Evolutionary conservation across 1,140 invertebrate species (phyloP), one percentile per base, ranked within the genome.

Genomic region (Nephila pilipes): DNA sequence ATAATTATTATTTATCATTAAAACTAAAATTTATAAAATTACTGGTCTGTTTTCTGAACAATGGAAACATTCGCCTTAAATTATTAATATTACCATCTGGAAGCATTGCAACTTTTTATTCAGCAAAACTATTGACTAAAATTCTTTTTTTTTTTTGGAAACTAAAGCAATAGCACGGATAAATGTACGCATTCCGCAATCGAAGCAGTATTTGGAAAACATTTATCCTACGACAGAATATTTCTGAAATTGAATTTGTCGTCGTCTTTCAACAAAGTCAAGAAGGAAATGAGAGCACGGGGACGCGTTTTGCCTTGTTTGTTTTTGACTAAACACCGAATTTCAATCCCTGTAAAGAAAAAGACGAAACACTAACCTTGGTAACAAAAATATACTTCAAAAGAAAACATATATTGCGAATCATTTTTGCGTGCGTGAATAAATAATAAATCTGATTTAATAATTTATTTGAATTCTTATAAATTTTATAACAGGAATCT

Each of bases 171-270:
- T 58, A 4, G 18, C 20, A 0, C 1, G 16, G 20, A 6, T 18
- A 58, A 58, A 58, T 16, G 18, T 4, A 58, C 16, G 57, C 29
- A 16, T 32, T 32, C 29, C 10, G 25, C 29, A 32, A 29, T 6
- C 20, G 25, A 16, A 18, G 65, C 65, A 32, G 25, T 12, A 16
- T 46, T 81, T 46, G 80, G 46, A 54, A 81, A 81, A 54, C 22
- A 55, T 55, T 81, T 81, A 46, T 20, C 22, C 80, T 36, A 4
- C 0, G 18, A 25, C 12, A 16, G 79, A 22, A 16, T 55, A 46
- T 46, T 54, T 25, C 80, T 10, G 3, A 81, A 81, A 81, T n/a
- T 81, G 38, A 81, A 81, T 81, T 81, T 81, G 46, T 2, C 22
- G 20, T 81, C 20, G 20, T 80, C 22, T n/a, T 46, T 46, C 20